Percentiles rank a stretch among this genome's conserved stretches.
phyloP scores from a whole-genome alignment of 2,888 invertebrate genomes.

The Halictus quadricinctus region DNA sequence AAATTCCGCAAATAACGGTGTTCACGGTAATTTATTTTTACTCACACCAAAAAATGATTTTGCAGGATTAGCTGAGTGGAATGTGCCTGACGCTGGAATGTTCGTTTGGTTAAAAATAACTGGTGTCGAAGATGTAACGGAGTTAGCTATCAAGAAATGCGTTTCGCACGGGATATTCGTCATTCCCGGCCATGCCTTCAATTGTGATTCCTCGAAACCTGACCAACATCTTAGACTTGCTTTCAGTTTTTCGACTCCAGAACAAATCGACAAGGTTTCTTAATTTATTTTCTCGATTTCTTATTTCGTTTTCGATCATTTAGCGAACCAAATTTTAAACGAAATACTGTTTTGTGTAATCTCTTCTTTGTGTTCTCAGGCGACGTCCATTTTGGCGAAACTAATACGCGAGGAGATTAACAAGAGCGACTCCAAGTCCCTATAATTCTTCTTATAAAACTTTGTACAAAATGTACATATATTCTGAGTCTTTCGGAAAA shows the following conservation, averaged over 20 bases:
- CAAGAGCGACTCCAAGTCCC: background rate
- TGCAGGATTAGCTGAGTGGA: slow-evolving; percentile 87
- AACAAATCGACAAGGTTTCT: slow-evolving; percentile 85
- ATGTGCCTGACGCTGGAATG: slow-evolving; percentile 88
- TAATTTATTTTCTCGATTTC: background rate
- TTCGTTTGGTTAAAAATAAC: slow-evolving; percentile 90
- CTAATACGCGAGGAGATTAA: slow-evolving; percentile 61
- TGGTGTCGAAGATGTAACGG: slow-evolving; percentile 87
- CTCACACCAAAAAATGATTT: background rate
- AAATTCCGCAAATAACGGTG: background rate
- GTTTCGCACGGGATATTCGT: slow-evolving; percentile 86
- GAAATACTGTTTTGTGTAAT: background rate
- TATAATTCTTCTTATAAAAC: background rate
- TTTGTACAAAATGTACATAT: background rate
- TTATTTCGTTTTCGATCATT: background rate
- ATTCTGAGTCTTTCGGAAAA: background rate
- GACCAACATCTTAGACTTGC: slow-evolving; percentile 87
- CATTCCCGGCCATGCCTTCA: slow-evolving; percentile 89
- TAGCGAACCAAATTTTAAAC: background rate
- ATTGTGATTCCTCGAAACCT: slow-evolving; percentile 84
- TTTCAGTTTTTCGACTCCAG: slow-evolving; percentile 86
- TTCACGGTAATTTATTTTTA: background rate
- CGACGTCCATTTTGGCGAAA: slow-evolving; percentile 56
- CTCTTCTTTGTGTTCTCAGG: slow-evolving; percentile 56
- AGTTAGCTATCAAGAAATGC: slow-evolving; percentile 87